Evolutionary conservation across 1,140 invertebrate species (phyloP).

Genomic region (Steinernema khuongi): DNA sequence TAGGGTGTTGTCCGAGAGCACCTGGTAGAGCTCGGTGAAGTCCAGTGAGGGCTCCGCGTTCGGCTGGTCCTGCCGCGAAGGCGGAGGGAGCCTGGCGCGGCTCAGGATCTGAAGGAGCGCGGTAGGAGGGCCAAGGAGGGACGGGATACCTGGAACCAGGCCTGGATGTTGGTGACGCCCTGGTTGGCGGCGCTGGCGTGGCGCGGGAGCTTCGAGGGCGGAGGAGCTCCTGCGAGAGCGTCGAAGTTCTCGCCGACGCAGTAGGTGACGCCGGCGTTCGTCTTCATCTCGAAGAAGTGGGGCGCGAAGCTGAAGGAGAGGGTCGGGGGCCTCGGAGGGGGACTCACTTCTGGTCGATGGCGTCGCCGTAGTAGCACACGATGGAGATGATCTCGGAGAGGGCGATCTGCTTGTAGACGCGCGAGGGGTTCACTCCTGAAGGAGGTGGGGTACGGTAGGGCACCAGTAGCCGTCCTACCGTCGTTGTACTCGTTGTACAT

Average conservation of each 20-base stretch:
- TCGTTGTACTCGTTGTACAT: conserved; percentile 58
- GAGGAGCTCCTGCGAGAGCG: conserved; percentile 34
- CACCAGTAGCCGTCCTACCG: conserved; percentile 29
- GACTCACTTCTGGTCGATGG: conserved; percentile 46
- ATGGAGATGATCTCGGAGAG: conserved; percentile 53
- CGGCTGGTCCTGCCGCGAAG: conserved; percentile 38
- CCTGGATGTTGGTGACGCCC: conserved; percentile 38
- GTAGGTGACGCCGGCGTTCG: conserved; percentile 40
- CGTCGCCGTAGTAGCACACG: conserved; percentile 46
- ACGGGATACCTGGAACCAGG: conserved; percentile 47
- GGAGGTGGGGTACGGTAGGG: neutral
- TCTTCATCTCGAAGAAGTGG: conserved; percentile 57
- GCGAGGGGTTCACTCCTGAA: conserved; percentile 50
- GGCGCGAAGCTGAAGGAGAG: conserved; percentile 45
- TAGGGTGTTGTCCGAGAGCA: conserved; percentile 75
- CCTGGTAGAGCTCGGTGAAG: conserved; percentile 55
- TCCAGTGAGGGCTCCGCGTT: conserved; percentile 56
- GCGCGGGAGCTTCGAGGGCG: conserved; percentile 47
- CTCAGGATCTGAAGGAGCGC: conserved; percentile 43
- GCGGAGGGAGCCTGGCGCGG: conserved; percentile 52
- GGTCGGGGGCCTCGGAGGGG: neutral
- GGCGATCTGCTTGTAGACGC: conserved; percentile 51
- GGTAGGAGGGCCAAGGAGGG: neutral
- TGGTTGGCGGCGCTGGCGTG: conserved; percentile 34
- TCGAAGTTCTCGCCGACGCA: conserved; percentile 57